Conservation (phyloP, 2,888 invertebrate genomes). For the Netelia virgata region DNA sequence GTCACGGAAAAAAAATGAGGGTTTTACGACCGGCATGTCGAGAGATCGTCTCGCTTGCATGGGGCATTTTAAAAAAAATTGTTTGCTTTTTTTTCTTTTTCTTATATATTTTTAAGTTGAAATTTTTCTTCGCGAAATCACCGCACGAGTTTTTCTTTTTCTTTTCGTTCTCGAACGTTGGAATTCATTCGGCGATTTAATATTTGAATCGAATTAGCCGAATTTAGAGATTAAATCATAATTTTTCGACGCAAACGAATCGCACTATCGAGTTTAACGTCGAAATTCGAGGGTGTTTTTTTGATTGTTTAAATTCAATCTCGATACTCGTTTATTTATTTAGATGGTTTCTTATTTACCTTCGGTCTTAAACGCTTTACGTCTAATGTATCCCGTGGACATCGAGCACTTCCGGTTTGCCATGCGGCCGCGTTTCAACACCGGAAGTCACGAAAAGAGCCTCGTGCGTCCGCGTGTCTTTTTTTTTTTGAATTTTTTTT, state of each 20-base stretch:
- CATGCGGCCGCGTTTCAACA: constrained; percentile 12
- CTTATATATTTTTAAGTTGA: neutral
- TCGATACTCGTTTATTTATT: no score
- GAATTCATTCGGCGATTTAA: neutral
- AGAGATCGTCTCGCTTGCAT: neutral
- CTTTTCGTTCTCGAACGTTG: neutral
- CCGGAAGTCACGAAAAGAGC: neutral
- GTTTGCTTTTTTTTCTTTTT: constrained; percentile 4
- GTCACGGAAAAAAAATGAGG: constrained; percentile 41
- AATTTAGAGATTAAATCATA: no score
- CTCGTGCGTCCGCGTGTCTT: neutral
- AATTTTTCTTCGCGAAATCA: neutral
- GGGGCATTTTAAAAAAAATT: neutral
- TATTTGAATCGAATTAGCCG: no score
- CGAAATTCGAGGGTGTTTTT: no score
- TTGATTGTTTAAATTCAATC: no score
- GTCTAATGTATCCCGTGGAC: neutral
- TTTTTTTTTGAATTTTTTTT: neutral
- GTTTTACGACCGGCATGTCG: constrained; percentile 6
- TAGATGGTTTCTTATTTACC: no score
- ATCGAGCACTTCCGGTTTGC: constrained; percentile 49
- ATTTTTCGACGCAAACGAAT: no score
- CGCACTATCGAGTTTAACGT: no score
- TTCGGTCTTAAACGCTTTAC: neutral
- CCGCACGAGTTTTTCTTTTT: neutral